Evolutionary conservation across 2,888 invertebrate genomes (phyloP).

Genomic region (Cheilosia variabilis): DNA sequence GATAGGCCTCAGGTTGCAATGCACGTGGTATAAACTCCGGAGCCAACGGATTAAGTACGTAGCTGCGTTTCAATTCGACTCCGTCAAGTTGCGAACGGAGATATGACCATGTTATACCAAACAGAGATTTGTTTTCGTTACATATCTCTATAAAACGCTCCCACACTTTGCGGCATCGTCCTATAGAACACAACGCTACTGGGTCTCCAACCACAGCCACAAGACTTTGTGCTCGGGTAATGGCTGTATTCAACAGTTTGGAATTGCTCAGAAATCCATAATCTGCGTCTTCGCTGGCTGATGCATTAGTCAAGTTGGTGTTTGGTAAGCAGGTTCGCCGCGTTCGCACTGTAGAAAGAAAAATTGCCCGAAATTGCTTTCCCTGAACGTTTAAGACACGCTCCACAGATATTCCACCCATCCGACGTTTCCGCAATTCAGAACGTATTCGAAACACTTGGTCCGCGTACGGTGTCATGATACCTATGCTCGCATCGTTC

Average conservation of each 20-base stretch:
- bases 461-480: conserved; percentile 93
- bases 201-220: conserved; percentile 94
- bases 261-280: conserved; percentile 93
- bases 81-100: conserved; percentile 88
- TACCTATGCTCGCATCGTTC: conserved; percentile 91
- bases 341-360: conserved; percentile 90
- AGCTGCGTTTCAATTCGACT: conserved; percentile 89
- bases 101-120: conserved; percentile 89
- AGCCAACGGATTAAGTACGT: conserved; percentile 92
- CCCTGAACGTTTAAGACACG: conserved; percentile 93
- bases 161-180: conserved; percentile 92
- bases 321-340: conserved; percentile 88
- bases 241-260: conserved; percentile 92
- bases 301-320: conserved; percentile 76
- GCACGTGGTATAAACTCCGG: conserved; percentile 91
- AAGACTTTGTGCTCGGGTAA: conserved; percentile 91
- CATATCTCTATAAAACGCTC: conserved; percentile 90
- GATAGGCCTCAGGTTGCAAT: conserved; percentile 84
- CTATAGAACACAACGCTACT: conserved; percentile 91
- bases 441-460: conserved; percentile 90
- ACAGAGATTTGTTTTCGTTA: conserved; percentile 88
- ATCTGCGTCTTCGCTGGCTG: conserved; percentile 86
- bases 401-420: conserved; percentile 91
- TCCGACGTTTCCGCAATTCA: conserved; percentile 89
- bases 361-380: conserved; percentile 93